phyloP scores from a whole-genome alignment of 2,797 vertebrate genomes.

The Microtus californicus region DNA sequence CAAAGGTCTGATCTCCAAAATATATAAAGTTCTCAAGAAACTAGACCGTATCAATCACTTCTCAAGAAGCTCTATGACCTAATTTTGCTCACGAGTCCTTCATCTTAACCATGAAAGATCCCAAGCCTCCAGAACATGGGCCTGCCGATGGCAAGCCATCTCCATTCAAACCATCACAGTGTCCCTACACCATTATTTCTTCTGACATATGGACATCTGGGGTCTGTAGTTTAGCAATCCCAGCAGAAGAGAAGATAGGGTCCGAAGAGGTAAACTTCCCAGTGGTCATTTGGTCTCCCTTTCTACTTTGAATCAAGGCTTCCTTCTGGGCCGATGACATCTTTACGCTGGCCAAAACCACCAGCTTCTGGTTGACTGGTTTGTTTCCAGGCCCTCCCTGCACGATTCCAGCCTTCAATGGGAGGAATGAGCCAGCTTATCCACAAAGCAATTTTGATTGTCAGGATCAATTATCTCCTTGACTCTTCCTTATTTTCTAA shows the following conservation, averaged over 20 bases:
- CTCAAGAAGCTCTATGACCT: background rate
- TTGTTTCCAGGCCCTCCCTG: background rate
- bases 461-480: constrained; percentile 7
- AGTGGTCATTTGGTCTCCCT: background rate
- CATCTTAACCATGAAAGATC: background rate
- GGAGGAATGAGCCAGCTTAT: background rate
- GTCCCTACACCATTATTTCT: background rate
- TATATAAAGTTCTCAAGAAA: too few relatives aligned
- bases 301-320: background rate
- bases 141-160: background rate
- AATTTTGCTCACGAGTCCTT: background rate
- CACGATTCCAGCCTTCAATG: background rate
- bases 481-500: background rate
- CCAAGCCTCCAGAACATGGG: background rate
- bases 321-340: background rate
- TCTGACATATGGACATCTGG: background rate
- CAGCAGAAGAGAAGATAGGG: background rate
- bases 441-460: background rate
- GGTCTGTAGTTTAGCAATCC: background rate
- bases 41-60: background rate
- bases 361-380: background rate
- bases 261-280: background rate
- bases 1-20: too few relatives aligned
- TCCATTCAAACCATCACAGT: background rate
- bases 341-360: background rate